phyloP scores from a whole-genome alignment of 2,888 invertebrate genomes.

The Chymomyza procnemis region DNA sequence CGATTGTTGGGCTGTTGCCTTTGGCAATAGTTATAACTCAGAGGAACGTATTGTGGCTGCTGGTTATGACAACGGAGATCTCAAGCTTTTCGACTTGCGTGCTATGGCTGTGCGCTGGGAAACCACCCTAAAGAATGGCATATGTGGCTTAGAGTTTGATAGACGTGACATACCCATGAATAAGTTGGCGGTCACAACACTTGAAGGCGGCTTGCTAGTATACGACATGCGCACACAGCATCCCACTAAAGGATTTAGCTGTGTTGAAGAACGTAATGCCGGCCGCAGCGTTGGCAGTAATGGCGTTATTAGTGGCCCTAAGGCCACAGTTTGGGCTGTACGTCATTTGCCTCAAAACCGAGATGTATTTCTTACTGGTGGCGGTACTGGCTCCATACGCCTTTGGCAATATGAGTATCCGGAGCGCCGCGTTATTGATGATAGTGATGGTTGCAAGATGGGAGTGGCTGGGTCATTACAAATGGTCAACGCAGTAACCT shows the following conservation, averaged over 20 bases:
- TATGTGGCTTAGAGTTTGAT: constrained; percentile 93
- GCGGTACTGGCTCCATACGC: constrained; percentile 92
- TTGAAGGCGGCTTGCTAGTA: constrained; percentile 93
- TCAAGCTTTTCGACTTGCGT: constrained; percentile 94
- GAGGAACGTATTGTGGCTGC: constrained; percentile 92
- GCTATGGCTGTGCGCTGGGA: constrained; percentile 93
- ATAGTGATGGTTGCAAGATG: constrained; percentile 84
- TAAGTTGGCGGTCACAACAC: constrained; percentile 92
- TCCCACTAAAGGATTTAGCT: constrained; percentile 90
- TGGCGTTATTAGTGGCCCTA: constrained; percentile 81
- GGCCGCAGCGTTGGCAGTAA: constrained; percentile 78
- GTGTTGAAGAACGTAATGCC: constrained; percentile 79
- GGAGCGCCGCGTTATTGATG: constrained; percentile 84
- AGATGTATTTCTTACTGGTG: constrained; percentile 93
- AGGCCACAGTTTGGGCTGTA: constrained; percentile 93
- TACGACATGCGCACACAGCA: constrained; percentile 94
- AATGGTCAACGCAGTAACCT: constrained; percentile 87
- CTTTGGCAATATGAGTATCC: constrained; percentile 99
- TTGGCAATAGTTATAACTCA: constrained; percentile 93
- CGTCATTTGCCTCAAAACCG: constrained; percentile 95
- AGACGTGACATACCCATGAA: constrained; percentile 96
- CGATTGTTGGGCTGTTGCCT: constrained; percentile 96
- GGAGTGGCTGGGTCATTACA: constrained; percentile 89
- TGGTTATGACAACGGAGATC: constrained; percentile 97
- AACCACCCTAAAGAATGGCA: constrained; percentile 93